Percentiles rank a stretch among this genome's conserved stretches.
Evolutionary conservation across 2,797 vertebrate genomes (phyloP).

Genomic region (Limnodromus scolopaceus): DNA sequence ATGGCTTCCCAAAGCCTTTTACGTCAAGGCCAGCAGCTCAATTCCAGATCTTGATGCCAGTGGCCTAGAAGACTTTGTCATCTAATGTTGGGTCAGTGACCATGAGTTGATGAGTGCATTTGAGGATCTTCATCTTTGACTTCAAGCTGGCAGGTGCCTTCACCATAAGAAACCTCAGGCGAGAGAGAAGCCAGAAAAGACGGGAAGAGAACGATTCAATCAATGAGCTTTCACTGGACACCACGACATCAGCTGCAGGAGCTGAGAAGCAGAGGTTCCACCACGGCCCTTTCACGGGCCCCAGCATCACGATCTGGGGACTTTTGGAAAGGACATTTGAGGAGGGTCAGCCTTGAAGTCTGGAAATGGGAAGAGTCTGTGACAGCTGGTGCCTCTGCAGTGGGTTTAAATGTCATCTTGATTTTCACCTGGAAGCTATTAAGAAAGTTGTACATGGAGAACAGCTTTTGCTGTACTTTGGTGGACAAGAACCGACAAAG

Average conservation of each 20-base stretch:
- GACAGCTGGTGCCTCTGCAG: background rate
- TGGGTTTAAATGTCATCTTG: background rate
- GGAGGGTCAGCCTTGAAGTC: background rate
- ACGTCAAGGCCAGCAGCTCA: constrained; percentile 12
- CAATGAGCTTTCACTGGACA: background rate
- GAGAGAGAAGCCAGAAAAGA: background rate
- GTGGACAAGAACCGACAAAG: background rate
- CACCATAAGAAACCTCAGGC: background rate
- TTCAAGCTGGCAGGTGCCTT: constrained; percentile 9
- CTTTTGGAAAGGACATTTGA: background rate
- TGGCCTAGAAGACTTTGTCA: constrained; percentile 5
- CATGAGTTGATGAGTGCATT: accelerated
- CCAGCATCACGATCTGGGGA: accelerated
- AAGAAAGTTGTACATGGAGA: background rate
- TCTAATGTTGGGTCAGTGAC: background rate
- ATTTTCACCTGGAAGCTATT: background rate
- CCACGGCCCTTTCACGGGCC: background rate
- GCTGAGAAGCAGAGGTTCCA: background rate
- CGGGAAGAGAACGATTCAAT: background rate
- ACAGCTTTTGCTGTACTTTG: background rate
- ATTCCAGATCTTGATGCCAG: background rate
- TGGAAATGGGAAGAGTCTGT: background rate
- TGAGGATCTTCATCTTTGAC: background rate
- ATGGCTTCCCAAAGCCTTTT: constrained; percentile 59
- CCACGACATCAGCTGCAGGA: accelerated